Percentiles rank a stretch among this genome's conserved stretches.
phyloP scores from a whole-genome alignment of 2,888 invertebrate genomes.

The Thalpophila matura region DNA sequence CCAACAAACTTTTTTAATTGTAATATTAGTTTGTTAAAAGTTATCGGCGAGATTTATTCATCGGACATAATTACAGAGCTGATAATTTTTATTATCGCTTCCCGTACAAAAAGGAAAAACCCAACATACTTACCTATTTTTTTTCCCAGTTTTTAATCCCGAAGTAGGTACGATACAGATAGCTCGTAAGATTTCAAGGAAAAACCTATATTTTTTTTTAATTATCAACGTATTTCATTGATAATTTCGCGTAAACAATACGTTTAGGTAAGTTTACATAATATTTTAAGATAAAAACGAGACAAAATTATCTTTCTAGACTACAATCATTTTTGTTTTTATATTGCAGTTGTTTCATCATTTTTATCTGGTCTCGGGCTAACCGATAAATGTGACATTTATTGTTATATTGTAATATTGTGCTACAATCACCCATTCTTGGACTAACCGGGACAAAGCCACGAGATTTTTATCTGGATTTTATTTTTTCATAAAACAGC shows the following conservation, averaged over 20 bases:
- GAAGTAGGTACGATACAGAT: background rate
- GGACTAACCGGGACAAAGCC: too few relatives aligned
- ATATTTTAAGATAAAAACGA: constrained; percentile 31
- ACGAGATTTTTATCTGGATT: too few relatives aligned
- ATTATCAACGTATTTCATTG: constrained; percentile 13
- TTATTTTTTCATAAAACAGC: too few relatives aligned
- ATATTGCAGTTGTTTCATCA: constrained; percentile 16
- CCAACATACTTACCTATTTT: background rate
- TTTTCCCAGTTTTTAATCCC: background rate
- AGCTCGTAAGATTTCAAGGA: background rate
- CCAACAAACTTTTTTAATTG: too few relatives aligned
- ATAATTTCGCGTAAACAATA: constrained; percentile 13
- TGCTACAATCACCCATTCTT: too few relatives aligned
- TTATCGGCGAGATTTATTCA: too few relatives aligned
- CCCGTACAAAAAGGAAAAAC: background rate
- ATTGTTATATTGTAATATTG: too few relatives aligned
- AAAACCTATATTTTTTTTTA: constrained; percentile 12
- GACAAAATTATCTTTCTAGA: constrained; percentile 39
- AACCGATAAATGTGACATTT: background rate
- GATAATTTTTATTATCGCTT: too few relatives aligned
- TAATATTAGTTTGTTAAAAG: too few relatives aligned
- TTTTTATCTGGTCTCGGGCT: constrained; percentile 11
- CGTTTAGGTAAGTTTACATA: constrained; percentile 24
- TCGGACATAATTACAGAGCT: too few relatives aligned
- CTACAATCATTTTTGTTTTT: constrained; percentile 23